Base-by-base conservation (phyloP, 2,797 vertebrate genomes). In the Falco cherrug region DNA sequence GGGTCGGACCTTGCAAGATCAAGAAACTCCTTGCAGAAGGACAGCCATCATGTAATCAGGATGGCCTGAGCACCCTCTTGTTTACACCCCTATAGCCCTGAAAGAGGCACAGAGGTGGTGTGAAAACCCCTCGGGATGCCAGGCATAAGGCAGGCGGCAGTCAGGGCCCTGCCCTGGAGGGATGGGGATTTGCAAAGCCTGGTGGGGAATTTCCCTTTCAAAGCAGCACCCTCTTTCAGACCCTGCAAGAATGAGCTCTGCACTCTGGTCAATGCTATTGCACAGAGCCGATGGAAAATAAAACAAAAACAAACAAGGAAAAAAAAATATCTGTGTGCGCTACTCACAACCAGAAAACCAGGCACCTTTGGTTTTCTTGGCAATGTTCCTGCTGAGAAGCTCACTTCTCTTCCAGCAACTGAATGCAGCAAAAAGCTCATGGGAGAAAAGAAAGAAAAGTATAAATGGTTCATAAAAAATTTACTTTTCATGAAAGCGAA, bases 401-500 rank as follows among this genome's bases (percentile, higher is more conserved):
- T 92, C 6, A 0, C 86, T 86, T 9, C 84, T 56, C 84, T 57
- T 60, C 84, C 87, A 80, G 77, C 74, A 47, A n/a, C 51, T 10
- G 47, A 77, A 50, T 1, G 73, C 89, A 86, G 75, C 68, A 26
- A 50, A 29, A 64, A 60, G 45, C 89, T 78, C 95, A 25, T 5
- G 83, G 94, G 91, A 78, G 71, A 21, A 10, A 21, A 39, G 57
- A 20, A 50, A 45, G 57, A 71, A 24, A 77, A 47, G 60, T 12
- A 51, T 68, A 93, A 97, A 95, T 4, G 90, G 33, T 43, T 93
- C 93, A 88, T 95, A 7, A 95, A 95, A 95, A 63, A 96, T 96
- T 83, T 18, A 95, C 85, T 24, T 74, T 18, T 21, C 64, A 10
- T 67, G 87, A 87, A 64, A 80, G 91, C 1, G 2, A 48, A 82